Base-by-base conservation (phyloP, 2,888 invertebrate genomes). In the Athripsodes cinereus region DNA sequence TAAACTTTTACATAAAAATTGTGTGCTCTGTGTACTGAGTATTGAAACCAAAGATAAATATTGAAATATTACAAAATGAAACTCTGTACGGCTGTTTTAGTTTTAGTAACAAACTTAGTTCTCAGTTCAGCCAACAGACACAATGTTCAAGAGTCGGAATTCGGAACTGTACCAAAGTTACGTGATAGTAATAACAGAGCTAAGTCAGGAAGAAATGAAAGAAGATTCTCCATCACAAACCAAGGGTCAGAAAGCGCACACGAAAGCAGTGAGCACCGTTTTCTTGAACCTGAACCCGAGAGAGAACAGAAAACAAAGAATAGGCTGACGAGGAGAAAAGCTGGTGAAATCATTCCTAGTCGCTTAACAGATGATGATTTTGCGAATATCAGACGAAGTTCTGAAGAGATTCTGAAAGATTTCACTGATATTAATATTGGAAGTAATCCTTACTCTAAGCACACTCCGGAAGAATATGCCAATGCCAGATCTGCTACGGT, bases 211-310 rank as follows among this genome's bases (percentile, higher is more conserved):
- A 49, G 53, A 20, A 49, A 53, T n/a, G 59, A 55, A 20, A 57
- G 60, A 31, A 35, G 60, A 18, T 57, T 35, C 47, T 46, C 57
- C 11, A 54, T 57, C 20, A 48, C 54, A 5, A 55, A 62, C 8
- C 57, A 59, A 55, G 59, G 60, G 8, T 61, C 61, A 2, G 63
- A 63, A 26, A 63, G 63, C 34, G 63, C 63, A 3, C 63, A 63
- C 19, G 58, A 60, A 40, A 63, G 63, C 44, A 55, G 55, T 10
- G 63, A 63, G 44, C 56, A 50, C 8, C 55, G 52, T 20, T 47
- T 51, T 1, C 40, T 40, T 1, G 59, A 62, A 16, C 35, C 52
- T 3, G 53, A 47, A 8, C 16, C 26, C 2, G 40, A 22, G 5
- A 58, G 34, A 56, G 53, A 55, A 16, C 46, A 46, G 2, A 59